These are phyloP conservation scores for Ornithoptera alexandrae DNA, from an alignment of 2,888 invertebrate species.

Conservation along the genomic window DNA sequence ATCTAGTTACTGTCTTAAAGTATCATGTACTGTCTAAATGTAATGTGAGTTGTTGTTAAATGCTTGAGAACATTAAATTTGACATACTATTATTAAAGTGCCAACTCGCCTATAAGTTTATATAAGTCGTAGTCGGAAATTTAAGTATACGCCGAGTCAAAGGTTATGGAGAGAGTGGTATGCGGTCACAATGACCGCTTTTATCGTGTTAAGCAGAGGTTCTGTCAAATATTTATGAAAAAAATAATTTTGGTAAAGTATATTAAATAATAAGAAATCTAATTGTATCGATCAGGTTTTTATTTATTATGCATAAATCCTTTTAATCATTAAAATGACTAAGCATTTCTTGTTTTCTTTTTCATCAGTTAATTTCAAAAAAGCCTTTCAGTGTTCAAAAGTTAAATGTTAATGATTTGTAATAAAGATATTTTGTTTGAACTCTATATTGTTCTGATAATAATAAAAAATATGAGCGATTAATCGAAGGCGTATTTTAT, in stretches of 20 bases:
- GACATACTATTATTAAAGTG: constrained; percentile 18
- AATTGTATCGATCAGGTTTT: too few species aligned
- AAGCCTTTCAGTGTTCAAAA: too few species aligned
- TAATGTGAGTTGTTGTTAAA: neutral
- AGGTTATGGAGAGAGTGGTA: constrained; percentile 60
- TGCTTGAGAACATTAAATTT: constrained; percentile 10
- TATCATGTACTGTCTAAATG: neutral
- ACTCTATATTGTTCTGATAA: too few species aligned
- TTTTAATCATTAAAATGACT: too few species aligned
- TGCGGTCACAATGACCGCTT: constrained; percentile 33
- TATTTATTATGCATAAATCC: too few species aligned
- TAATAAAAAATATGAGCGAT: too few species aligned
- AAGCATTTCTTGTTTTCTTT: too few species aligned
- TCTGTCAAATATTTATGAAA: neutral
- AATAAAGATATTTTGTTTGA: too few species aligned
- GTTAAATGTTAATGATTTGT: too few species aligned
- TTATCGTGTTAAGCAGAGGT: constrained; percentile 29
- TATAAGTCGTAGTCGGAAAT: constrained; percentile 38
- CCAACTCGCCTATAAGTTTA: constrained; percentile 32
- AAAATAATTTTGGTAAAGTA: neutral
- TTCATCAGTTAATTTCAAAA: too few species aligned
- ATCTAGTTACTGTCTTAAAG: neutral
- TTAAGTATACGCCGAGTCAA: constrained; percentile 42
- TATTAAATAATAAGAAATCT: too few species aligned
- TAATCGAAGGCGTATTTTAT: too few species aligned